Conservation (phyloP, 2,888 invertebrate genomes). For the Cantharis nigra region DNA sequence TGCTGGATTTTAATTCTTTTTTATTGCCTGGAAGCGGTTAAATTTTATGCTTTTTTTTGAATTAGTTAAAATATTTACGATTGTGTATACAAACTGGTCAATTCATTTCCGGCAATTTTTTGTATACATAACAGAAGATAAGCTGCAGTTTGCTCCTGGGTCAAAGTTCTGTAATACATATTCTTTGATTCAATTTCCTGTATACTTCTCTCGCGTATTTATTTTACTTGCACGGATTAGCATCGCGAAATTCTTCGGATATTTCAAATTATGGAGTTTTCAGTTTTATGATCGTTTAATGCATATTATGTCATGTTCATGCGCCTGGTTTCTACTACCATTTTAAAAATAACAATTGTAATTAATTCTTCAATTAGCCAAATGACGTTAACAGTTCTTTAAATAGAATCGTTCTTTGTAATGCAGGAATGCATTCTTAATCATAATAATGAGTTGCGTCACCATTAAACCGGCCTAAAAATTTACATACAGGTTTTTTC, state of each 20-base stretch:
- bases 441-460: constrained; percentile 1
- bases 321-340: background rate
- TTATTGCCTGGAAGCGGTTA: background rate
- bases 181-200: background rate
- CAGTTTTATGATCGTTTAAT: background rate
- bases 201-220: background rate
- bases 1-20: background rate
- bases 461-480: background rate
- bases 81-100: background rate
- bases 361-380: constrained; percentile 26
- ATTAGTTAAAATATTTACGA: background rate
- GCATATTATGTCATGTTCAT: background rate
- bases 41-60: background rate
- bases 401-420: constrained; percentile 33
- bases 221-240: background rate
- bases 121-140: background rate
- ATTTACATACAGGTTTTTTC: background rate
- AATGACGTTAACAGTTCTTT: constrained; percentile 22
- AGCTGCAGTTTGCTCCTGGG: background rate
- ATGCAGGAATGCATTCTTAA: constrained; percentile 28
- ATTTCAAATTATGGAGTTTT: background rate
- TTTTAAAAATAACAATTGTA: constrained; percentile 17
- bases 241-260: background rate
- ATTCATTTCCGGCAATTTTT: background rate
- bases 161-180: background rate